Evolutionary conservation across 2,888 invertebrate species (phyloP).

Genomic region (Apotomis betuletana): DNA sequence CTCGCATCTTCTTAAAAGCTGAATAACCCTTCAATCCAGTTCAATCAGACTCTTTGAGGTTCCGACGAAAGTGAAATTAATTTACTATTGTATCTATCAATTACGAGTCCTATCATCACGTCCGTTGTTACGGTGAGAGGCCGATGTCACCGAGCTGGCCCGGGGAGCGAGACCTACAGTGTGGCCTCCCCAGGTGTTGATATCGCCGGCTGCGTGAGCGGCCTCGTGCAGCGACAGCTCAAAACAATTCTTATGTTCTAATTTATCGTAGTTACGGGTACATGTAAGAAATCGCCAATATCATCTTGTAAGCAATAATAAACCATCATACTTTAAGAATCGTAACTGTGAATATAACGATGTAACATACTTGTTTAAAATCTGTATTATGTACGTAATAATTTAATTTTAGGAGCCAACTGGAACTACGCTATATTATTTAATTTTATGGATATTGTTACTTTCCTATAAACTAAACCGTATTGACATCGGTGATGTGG

Average conservation of each 20-base stretch:
- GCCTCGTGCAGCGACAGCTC: constrained; percentile 55
- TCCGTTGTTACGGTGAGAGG: constrained; percentile 1
- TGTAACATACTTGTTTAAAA: constrained; percentile 28
- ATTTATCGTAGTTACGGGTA: constrained; percentile 36
- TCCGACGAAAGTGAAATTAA: background rate
- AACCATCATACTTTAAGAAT: constrained; percentile 55
- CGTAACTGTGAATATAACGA: constrained; percentile 50
- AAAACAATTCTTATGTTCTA: constrained; percentile 60
- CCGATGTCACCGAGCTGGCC: background rate
- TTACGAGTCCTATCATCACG: background rate
- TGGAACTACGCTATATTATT: constrained; percentile 11
- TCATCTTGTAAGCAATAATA: constrained; percentile 42
- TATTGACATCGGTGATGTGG: constrained; percentile 2
- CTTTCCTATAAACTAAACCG: background rate
- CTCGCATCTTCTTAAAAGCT: background rate
- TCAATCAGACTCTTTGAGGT: background rate
- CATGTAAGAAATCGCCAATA: constrained; percentile 43
- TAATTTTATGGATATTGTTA: background rate
- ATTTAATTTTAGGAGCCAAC: constrained; percentile 13
- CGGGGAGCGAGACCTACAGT: no score
- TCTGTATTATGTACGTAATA: constrained; percentile 14
- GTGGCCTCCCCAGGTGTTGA: no score
- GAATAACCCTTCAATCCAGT: background rate
- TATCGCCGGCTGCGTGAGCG: background rate
- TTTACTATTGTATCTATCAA: background rate